Evolutionary conservation across 2,888 invertebrate species (phyloP), one percentile per base, ranked within the genome.

Genomic region (Athetis lepigone): DNA sequence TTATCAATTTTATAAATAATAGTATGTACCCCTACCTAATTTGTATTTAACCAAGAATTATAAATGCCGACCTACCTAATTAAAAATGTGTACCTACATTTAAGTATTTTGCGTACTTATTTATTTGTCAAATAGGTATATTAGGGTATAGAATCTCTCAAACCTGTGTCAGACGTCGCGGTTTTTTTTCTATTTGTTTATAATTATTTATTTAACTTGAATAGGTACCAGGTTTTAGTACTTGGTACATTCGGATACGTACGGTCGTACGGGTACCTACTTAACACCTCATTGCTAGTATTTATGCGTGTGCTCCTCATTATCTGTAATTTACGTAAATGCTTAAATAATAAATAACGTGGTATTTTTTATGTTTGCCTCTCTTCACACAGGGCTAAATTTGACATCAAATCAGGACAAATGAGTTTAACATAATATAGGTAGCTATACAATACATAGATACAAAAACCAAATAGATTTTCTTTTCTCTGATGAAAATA

Each of bases 211-310:
- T 19, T 63, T 36, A 23, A 9, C 9, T 45, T 19, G 43, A 37
- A 29, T 29, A 47, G 25, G 27, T 54, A n/a, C n/a, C n/a, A n/a
- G n/a, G n/a, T n/a, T n/a, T n/a, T n/a, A n/a, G n/a, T n/a, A n/a
- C n/a, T n/a, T n/a, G n/a, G n/a, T n/a, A n/a, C n/a, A n/a, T n/a
- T n/a, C n/a, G n/a, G n/a, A n/a, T n/a, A n/a, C n/a, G n/a, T 43
- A 27, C 27, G 18, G 40, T 39, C 37, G 27, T 47, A 21, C 36
- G 64, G 7, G 33, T 11, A 42, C n/a, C n/a, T 59, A 59, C 37
- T 46, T 55, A 67, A 70, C 40, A 67, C 70, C 71, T 33, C 25
- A 71, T 21, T 42, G 36, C 36, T 70, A 62, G 63, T 61, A 29
- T 46, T 23, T 36, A 40, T 4, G 21, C 36, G 59, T 47, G 21